Percentiles rank a stretch among this genome's conserved stretches.
These are phyloP conservation scores for Campoletis sonorensis DNA, from an alignment of 1,140 invertebrate genomes.

Conservation along the genomic window DNA sequence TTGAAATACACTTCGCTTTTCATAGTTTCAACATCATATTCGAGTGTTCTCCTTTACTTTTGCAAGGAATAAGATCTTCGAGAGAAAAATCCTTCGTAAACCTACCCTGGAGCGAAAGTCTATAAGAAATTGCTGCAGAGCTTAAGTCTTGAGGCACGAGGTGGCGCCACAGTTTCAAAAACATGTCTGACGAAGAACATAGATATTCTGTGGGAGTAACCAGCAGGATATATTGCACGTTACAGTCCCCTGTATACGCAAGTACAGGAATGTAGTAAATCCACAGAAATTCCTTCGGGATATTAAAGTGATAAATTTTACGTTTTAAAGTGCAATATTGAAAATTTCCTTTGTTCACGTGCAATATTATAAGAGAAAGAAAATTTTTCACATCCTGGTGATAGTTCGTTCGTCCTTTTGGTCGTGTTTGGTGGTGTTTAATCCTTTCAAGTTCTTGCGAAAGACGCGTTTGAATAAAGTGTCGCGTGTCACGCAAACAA, in stretches of 20 bases:
- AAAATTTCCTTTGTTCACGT: neutral
- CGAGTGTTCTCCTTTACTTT: no score
- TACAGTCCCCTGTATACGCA: neutral
- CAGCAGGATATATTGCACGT: slow-evolving; percentile 2
- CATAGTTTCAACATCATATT: no score
- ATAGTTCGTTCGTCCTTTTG: neutral
- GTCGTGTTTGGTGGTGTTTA: neutral
- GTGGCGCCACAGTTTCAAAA: slow-evolving; percentile 8
- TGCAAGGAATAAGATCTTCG: neutral
- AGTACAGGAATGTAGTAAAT: neutral
- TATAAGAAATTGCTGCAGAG: neutral
- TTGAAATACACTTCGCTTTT: no score
- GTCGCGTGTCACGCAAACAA: neutral
- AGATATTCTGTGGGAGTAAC: neutral
- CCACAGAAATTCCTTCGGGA: slow-evolving; percentile 10
- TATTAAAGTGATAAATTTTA: neutral
- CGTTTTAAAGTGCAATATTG: neutral
- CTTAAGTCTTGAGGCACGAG: neutral
- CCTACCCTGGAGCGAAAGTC: neutral
- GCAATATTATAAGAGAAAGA: neutral
- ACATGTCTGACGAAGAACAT: neutral
- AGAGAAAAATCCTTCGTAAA: neutral
- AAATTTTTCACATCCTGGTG: neutral
- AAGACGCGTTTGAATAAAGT: neutral
- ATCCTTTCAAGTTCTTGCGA: slow-evolving; percentile 3